Evolutionary conservation across 2,113 vertebrate species (phyloP).

Genomic region (Formicarius rufipectus): DNA sequence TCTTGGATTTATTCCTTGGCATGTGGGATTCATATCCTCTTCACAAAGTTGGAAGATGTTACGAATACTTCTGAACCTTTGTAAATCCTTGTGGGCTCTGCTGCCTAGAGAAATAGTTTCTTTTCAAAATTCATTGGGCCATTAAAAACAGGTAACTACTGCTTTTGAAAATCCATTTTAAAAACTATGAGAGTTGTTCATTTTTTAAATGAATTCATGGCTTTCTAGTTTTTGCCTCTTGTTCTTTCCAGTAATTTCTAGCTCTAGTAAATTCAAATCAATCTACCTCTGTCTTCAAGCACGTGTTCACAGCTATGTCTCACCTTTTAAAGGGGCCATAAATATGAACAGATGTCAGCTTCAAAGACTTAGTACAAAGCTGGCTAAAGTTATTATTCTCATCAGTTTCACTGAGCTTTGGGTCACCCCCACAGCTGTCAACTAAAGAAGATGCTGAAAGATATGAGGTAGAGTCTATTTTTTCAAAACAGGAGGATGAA

Average conservation of each 20-base stretch:
- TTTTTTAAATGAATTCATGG: background rate
- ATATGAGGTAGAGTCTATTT: background rate
- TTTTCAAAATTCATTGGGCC: background rate
- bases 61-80: background rate
- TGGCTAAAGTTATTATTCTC: background rate
- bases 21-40: background rate
- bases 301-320: background rate
- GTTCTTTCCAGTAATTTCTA: background rate
- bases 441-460: background rate
- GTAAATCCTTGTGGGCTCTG: background rate
- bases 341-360: background rate
- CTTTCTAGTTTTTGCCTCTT: background rate
- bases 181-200: background rate
- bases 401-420: background rate
- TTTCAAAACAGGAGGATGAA: background rate
- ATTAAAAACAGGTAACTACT: background rate
- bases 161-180: background rate
- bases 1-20: background rate
- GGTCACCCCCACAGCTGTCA: accelerated
- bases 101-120: background rate
- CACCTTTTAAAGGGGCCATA: background rate
- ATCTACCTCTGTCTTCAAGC: background rate
- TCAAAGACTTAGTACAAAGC: background rate
- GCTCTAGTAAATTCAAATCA: background rate
- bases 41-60: background rate